Evolutionary conservation across 2,113 vertebrate genomes (phyloP).

Genomic region (Apteryx mantelli): DNA sequence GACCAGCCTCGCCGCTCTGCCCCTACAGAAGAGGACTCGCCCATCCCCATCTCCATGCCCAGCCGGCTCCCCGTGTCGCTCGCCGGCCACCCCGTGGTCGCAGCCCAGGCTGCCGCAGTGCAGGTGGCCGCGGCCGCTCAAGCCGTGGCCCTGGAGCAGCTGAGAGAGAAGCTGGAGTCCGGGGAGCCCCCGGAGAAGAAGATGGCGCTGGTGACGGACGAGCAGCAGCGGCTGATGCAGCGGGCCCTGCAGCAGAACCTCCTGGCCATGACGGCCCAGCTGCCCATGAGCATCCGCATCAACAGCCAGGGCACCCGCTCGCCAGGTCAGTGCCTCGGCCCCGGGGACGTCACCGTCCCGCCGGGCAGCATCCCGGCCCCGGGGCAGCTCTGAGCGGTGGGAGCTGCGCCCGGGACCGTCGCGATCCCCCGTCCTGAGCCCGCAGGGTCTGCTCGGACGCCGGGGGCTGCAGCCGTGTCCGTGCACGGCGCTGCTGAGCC

Average conservation of each 20-base stretch:
- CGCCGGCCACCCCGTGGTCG: constrained; percentile 85
- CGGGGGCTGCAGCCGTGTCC: too few species aligned
- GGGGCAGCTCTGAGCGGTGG: too few species aligned
- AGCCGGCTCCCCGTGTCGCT: constrained; percentile 82
- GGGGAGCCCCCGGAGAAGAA: constrained; percentile 97
- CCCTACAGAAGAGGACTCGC: constrained; percentile 84
- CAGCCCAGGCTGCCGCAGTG: constrained; percentile 83
- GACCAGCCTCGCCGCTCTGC: neutral
- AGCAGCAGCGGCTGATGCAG: constrained; percentile 93
- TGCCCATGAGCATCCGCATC: constrained; percentile 98
- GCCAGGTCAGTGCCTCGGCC: constrained; percentile 19
- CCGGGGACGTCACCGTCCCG: too few species aligned
- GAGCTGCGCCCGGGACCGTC: too few species aligned
- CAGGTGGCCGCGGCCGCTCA: constrained; percentile 86
- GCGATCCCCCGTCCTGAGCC: too few species aligned
- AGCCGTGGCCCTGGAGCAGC: constrained; percentile 91
- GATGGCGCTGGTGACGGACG: constrained; percentile 87
- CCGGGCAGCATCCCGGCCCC: too few species aligned
- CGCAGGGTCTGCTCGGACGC: too few species aligned
- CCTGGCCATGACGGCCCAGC: constrained; percentile 92
- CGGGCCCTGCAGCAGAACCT: constrained; percentile 95
- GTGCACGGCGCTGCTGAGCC: too few species aligned
- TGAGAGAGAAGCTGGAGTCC: constrained; percentile 93
- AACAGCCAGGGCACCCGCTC: constrained; percentile 88
- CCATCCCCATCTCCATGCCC: constrained; percentile 78